Evolutionary conservation across 2,888 invertebrate genomes (phyloP), one percentile per base, ranked within the genome.

Genomic region (Cetonia aurata): DNA sequence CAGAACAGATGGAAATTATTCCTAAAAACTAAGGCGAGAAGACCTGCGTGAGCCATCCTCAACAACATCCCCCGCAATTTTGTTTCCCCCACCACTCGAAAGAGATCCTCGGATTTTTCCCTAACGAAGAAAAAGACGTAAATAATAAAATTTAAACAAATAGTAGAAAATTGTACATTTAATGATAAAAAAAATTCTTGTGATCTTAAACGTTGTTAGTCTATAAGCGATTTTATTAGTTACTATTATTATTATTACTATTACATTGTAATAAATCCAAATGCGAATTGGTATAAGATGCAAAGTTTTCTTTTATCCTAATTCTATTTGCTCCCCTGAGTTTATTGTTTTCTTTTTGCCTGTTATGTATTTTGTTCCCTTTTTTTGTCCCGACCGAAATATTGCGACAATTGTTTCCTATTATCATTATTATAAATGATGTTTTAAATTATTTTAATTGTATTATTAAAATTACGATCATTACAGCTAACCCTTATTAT

Each of bases 201-300:
- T 65, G 62, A 65, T 65, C 37, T 50, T 50, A 65, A 50, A 19
- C 62, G 62, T 31, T 65, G 33, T 65, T 65, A 65, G 62, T 65
- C 19, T 33, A 37, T 65, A 65, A 65, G 62, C 17, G 50, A 65
- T 65, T 65, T 65, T 65, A 65, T 50, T 50, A 50, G 48, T 50
- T 65, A 60, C 2, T 52, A 50, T 41, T 65, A 37, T 37, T 37
- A 37, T 37, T 37, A 37, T 37, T 37, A 37, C 10, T 37, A 37
- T 37, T 37, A 37, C 6, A 37, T 57, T 57, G 19, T 42, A 42
- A 42, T 25, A 57, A 42, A 57, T 42, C 41, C 42, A 57, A 57
- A 57, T 42, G 42, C 41, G 57, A 57, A 57, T 57, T 57, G 57
- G 42, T 57, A 19, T 57, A 57, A 57, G 42, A 57, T 42, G 19